phyloP scores from a whole-genome alignment of 2,113 vertebrate species.

The Rhynchomys soricoides region DNA sequence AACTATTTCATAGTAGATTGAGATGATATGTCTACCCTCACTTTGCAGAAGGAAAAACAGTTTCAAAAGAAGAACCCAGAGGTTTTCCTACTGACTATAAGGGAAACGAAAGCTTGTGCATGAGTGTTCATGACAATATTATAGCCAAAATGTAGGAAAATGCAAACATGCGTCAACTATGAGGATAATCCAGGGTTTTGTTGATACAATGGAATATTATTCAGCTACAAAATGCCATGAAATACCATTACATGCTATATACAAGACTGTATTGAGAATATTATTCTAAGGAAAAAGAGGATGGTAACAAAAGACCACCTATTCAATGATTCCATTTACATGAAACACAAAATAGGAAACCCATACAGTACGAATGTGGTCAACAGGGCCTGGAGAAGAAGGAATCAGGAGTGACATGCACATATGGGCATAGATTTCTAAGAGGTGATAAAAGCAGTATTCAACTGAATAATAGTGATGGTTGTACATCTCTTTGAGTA shows the following conservation, averaged over 20 bases:
- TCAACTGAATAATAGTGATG: not conserved
- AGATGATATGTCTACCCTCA: not conserved
- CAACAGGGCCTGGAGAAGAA: not conserved
- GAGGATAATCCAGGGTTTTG: not conserved
- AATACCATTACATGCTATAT: not conserved
- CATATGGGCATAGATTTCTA: not conserved
- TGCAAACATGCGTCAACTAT: not conserved
- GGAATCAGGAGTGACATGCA: not conserved
- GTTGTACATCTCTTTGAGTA: conserved; percentile 19
- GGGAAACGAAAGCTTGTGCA: conserved; percentile 6
- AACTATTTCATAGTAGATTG: not conserved
- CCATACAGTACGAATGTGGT: not conserved
- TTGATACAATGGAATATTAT: not conserved
- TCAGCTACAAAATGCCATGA: conserved; percentile 9
- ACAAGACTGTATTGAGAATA: conserved; percentile 8
- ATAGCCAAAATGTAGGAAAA: not conserved
- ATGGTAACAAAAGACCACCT: not conserved
- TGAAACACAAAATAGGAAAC: not conserved
- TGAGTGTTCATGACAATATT: not conserved
- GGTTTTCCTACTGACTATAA: not conserved
- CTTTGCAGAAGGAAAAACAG: not conserved
- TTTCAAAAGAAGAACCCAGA: not conserved
- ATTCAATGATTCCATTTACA: not conserved
- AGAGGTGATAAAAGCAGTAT: conserved; percentile 2
- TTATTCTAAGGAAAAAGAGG: not conserved